Conservation (phyloP, 2,888 invertebrate species). For the Tipula helvola region DNA sequence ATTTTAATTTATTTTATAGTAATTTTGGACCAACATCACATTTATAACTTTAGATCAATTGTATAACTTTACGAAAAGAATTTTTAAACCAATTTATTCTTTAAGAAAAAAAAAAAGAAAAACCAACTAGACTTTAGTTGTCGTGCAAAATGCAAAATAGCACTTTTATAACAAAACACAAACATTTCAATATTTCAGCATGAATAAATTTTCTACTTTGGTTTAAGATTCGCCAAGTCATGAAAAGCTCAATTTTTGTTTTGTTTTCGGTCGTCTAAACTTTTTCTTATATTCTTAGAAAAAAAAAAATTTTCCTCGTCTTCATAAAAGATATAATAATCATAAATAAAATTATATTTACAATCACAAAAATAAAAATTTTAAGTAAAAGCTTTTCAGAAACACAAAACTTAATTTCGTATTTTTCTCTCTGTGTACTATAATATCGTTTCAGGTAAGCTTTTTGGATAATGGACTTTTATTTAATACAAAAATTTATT, state of each 20-base stretch:
- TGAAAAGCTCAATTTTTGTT: background rate
- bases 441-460: background rate
- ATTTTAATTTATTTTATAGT: no score
- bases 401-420: background rate
- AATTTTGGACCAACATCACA: no score
- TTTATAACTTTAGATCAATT: no score
- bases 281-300: background rate
- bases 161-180: background rate
- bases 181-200: background rate
- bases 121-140: no score
- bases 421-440: background rate
- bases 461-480: background rate
- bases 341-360: background rate
- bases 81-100: no score
- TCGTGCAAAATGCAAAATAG: background rate
- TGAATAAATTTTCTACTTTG: background rate
- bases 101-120: no score
- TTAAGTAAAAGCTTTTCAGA: background rate
- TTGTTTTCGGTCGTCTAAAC: background rate
- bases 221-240: background rate
- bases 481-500: background rate
- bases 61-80: no score
- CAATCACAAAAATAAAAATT: background rate
- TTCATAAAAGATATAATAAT: background rate
- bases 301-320: background rate